phyloP scores from a whole-genome alignment of 2,888 invertebrate genomes.

The Smittia aterrima region DNA sequence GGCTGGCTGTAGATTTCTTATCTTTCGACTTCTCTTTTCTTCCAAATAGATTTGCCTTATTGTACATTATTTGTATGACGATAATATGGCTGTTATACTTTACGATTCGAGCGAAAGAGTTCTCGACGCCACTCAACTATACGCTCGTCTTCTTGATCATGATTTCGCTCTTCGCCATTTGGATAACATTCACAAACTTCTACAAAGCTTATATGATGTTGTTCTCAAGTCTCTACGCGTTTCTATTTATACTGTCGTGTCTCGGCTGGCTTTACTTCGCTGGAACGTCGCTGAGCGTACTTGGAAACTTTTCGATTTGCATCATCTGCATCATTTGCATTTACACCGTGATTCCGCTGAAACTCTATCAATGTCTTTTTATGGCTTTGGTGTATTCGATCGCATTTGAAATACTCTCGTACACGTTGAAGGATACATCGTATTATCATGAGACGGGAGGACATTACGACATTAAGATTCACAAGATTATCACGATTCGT shows the following conservation, averaged over 20 bases:
- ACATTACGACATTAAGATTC: slow-evolving; percentile 53
- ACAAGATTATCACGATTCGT: slow-evolving; percentile 65
- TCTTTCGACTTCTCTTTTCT: not conserved
- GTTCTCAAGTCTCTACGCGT: slow-evolving; percentile 70
- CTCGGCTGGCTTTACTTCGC: slow-evolving; percentile 63
- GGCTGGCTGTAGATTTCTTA: too few relatives aligned
- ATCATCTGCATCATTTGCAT: slow-evolving; percentile 85
- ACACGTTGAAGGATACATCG: slow-evolving; percentile 32
- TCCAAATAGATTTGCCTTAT: slow-evolving; percentile 71
- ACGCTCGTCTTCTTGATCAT: slow-evolving; percentile 67
- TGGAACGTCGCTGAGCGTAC: slow-evolving; percentile 65
- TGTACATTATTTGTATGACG: slow-evolving; percentile 83
- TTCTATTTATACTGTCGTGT: slow-evolving; percentile 68
- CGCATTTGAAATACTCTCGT: slow-evolving; percentile 76
- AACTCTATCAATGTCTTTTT: slow-evolving; percentile 77
- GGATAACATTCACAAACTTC: slow-evolving; percentile 70
- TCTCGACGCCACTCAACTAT: slow-evolving; percentile 68
- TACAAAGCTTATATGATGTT: slow-evolving; percentile 67
- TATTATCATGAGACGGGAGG: slow-evolving; percentile 47
- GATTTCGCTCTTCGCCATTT: slow-evolving; percentile 63
- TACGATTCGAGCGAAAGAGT: slow-evolving; percentile 65
- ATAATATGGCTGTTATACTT: slow-evolving; percentile 86
- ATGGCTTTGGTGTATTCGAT: slow-evolving; percentile 81
- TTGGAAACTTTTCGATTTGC: slow-evolving; percentile 80
- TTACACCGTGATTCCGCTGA: slow-evolving; percentile 91